Percentiles rank a stretch among this genome's conserved stretches.
These are phyloP conservation scores for Lepidocyrtinus sp. DNA, from an alignment of 2,888 invertebrate species.

Conservation along the genomic window DNA sequence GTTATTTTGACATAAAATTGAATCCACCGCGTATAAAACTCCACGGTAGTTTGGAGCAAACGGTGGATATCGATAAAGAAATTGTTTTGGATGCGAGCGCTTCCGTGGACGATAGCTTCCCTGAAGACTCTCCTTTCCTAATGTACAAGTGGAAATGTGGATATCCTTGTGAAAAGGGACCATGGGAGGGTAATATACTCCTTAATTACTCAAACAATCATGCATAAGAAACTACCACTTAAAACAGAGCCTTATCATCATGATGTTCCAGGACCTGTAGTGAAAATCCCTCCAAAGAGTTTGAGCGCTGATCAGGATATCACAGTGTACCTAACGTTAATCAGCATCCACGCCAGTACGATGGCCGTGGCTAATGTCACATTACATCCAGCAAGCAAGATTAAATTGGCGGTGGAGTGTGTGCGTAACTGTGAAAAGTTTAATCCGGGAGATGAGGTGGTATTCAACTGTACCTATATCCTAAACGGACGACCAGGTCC, in stretches of 20 bases:
- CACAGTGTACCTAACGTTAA: not conserved
- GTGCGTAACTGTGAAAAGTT: slow-evolving; percentile 28
- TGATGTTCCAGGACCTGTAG: not conserved
- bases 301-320: not conserved
- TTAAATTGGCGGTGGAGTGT: not conserved
- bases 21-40: slow-evolving; percentile 27
- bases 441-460: slow-evolving; percentile 29
- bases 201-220: too few relatives aligned
- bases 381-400: not conserved
- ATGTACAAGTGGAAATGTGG: slow-evolving; percentile 34
- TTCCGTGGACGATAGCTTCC: slow-evolving; percentile 29
- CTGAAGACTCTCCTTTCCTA: slow-evolving; percentile 25
- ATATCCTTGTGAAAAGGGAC: not conserved
- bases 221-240: not conserved
- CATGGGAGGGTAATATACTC: slow-evolving; percentile 25
- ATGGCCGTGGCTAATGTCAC: not conserved
- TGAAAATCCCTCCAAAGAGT: not conserved
- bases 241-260: not conserved
- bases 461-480: slow-evolving; percentile 5
- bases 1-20: slow-evolving; percentile 22
- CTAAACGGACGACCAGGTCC: not conserved
- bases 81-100: slow-evolving; percentile 37
- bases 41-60: not conserved
- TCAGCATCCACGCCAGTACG: slow-evolving; percentile 14
- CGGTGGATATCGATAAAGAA: not conserved